These are phyloP conservation scores for Zosterops hypoxanthus DNA, from an alignment of 2,113 vertebrate genomes.

Conservation along the genomic window DNA sequence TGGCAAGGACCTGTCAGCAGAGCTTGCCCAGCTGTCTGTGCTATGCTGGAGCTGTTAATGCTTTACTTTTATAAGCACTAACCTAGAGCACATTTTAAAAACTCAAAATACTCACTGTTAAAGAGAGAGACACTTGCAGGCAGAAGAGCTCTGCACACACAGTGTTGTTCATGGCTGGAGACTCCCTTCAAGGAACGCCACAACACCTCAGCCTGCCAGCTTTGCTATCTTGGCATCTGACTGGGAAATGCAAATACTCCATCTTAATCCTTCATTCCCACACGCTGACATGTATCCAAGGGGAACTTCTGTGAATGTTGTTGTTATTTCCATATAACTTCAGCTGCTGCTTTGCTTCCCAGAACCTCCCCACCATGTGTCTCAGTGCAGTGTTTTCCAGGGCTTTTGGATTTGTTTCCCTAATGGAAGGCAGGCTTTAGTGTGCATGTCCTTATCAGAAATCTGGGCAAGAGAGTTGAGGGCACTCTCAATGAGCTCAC, in stretches of 20 bases:
- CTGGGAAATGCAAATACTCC: slow-evolving; percentile 34
- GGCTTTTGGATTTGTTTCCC: not conserved
- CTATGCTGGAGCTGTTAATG: not conserved
- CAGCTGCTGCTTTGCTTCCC: slow-evolving; percentile 26
- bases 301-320: slow-evolving; percentile 30
- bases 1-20: slow-evolving; percentile 20
- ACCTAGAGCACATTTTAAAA: not conserved
- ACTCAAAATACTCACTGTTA: not conserved
- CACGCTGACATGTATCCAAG: not conserved
- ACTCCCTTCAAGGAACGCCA: not conserved
- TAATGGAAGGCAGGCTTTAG: not conserved
- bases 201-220: not conserved
- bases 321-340: slow-evolving; percentile 31
- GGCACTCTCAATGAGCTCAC: not conserved
- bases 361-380: not conserved
- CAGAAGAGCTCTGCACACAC: not conserved
- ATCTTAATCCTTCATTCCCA: slow-evolving; percentile 44
- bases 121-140: not conserved
- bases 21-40: slow-evolving; percentile 1
- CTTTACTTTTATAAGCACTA: not conserved
- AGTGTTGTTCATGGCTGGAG: not conserved
- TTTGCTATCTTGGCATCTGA: slow-evolving; percentile 37
- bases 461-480: not conserved
- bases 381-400: not conserved
- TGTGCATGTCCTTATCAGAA: not conserved